Conservation (phyloP, 2,113 vertebrate species). For the Natator depressus region DNA sequence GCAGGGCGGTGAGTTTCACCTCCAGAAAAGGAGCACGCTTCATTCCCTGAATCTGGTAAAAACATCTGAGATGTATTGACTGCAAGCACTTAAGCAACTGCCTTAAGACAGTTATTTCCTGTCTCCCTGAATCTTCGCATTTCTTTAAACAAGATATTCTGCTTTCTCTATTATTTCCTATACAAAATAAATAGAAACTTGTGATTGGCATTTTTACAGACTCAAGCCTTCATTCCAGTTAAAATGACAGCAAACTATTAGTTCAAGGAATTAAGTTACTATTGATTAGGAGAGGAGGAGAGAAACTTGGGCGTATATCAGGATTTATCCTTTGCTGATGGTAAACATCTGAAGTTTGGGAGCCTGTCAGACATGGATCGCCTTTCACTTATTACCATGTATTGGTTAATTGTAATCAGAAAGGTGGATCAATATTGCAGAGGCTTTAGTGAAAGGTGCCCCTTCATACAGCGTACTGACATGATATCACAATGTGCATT, state of each 20-base stretch:
- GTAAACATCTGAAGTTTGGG: background rate
- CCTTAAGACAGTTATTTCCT: conserved; percentile 34
- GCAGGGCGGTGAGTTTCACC: conserved; percentile 26
- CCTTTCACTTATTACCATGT: background rate
- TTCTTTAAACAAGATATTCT: conserved; percentile 9
- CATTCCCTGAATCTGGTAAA: background rate
- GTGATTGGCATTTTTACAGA: background rate
- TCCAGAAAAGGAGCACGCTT: background rate
- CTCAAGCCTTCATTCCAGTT: background rate
- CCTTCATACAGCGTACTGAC: background rate
- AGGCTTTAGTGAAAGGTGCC: background rate
- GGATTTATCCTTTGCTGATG: conserved; percentile 18
- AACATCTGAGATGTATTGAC: background rate
- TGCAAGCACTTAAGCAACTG: conserved; percentile 12
- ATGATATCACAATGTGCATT: background rate
- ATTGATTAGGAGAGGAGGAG: background rate
- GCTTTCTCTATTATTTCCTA: background rate
- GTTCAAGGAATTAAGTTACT: conserved; percentile 55
- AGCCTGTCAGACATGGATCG: background rate
- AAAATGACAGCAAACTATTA: background rate
- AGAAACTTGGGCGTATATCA: conserved; percentile 29
- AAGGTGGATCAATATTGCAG: background rate
- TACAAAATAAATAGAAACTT: background rate
- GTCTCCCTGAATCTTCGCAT: background rate
- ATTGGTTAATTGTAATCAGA: background rate